Conservation (phyloP, 2,888 invertebrate genomes). For the Dendrolimus houi region DNA sequence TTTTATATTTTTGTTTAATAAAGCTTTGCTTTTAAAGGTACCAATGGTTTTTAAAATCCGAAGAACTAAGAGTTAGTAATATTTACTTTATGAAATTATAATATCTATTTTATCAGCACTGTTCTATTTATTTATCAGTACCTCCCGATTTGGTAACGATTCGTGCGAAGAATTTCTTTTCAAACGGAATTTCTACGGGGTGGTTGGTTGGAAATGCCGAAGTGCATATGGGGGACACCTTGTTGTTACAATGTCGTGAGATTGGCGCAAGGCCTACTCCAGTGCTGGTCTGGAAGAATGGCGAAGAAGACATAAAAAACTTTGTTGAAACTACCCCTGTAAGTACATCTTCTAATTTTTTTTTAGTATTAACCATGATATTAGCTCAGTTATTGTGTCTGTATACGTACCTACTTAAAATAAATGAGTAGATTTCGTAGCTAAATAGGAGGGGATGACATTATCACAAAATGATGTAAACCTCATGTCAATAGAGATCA, state of each 20-base stretch:
- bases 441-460: neutral
- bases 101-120: no score
- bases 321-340: slow-evolving; percentile 53
- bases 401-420: no score
- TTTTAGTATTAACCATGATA: neutral
- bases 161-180: slow-evolving; percentile 17
- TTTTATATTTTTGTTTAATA: no score
- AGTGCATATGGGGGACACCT: slow-evolving; percentile 37
- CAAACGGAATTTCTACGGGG: slow-evolving; percentile 16
- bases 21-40: no score
- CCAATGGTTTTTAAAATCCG: no score
- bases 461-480: neutral
- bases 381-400: no score
- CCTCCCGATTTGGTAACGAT: slow-evolving; percentile 55
- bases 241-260: slow-evolving; percentile 54
- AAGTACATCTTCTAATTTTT: slow-evolving; percentile 10
- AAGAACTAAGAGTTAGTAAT: no score
- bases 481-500: neutral
- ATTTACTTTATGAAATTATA: no score
- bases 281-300: slow-evolving; percentile 42
- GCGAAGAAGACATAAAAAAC: slow-evolving; percentile 37
- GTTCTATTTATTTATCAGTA: slow-evolving; percentile 25
- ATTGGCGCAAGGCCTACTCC: slow-evolving; percentile 59
- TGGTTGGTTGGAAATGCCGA: slow-evolving; percentile 20
- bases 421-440: neutral